These are phyloP conservation scores for Lepidurus apus DNA, from an alignment of 1,140 invertebrate genomes.

Conservation along the genomic window DNA sequence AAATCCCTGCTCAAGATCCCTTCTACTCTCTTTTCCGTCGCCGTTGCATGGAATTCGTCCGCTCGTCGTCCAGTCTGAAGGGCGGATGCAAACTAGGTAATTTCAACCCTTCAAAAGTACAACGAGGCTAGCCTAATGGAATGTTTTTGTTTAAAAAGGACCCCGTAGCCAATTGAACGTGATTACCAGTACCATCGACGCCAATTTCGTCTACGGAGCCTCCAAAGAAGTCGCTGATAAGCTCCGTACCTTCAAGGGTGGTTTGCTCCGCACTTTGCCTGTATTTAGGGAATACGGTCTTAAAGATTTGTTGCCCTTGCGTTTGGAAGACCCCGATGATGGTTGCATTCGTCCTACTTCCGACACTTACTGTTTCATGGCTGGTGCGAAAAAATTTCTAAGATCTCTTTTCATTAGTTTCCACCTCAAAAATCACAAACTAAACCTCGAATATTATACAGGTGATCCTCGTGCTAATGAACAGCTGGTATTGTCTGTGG, in stretches of 20 bases:
- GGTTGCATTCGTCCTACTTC: constrained; percentile 48
- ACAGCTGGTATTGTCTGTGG: constrained; percentile 58
- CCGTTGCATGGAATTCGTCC: constrained; percentile 51
- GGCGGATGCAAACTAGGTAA: constrained; percentile 51
- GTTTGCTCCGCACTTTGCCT: constrained; percentile 45
- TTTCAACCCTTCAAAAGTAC: constrained; percentile 11
- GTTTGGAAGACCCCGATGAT: constrained; percentile 49
- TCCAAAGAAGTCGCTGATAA: constrained; percentile 45
- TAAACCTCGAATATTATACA: constrained; percentile 30
- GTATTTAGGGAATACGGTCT: constrained; percentile 48
- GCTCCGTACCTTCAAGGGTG: constrained; percentile 48
- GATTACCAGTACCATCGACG: constrained; percentile 51
- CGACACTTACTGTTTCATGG: constrained; percentile 52
- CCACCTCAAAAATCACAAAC: neutral
- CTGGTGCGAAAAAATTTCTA: constrained; percentile 43
- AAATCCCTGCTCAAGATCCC: constrained; percentile 38
- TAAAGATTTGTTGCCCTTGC: constrained; percentile 51
- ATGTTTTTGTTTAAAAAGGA: constrained; percentile 42
- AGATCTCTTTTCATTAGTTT: constrained; percentile 3
- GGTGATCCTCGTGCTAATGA: constrained; percentile 54
- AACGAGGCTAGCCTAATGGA: constrained; percentile 40
- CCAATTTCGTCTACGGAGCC: constrained; percentile 52
- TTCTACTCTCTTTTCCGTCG: constrained; percentile 41
- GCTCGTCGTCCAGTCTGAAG: constrained; percentile 48
- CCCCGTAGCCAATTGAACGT: constrained; percentile 49